These are phyloP conservation scores for Ichneumoninae sp. DNA, from an alignment of 2,888 invertebrate genomes.

Conservation along the genomic window DNA sequence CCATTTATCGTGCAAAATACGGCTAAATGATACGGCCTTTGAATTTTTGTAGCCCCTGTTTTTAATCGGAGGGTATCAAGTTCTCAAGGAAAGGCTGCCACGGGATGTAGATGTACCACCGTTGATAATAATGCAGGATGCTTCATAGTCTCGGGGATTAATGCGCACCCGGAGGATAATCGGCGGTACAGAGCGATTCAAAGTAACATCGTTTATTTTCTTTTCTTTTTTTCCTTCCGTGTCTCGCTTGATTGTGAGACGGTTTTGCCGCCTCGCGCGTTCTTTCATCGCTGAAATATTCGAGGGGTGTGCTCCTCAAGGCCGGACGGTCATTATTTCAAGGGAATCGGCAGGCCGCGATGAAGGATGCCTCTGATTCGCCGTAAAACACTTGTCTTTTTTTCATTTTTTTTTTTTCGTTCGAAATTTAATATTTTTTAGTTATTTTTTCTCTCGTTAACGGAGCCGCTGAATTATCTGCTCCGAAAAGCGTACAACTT, in stretches of 20 bases:
- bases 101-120: slow-evolving; percentile 1
- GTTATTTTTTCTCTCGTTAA: slow-evolving; percentile 1
- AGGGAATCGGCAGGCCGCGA: neutral
- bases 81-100: slow-evolving; percentile 1
- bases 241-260: neutral
- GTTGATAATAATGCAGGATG: slow-evolving; percentile 33
- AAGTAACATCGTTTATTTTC: neutral
- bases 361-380: slow-evolving; percentile 4
- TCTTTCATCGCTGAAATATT: slow-evolving; percentile 18
- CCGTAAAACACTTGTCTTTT: neutral
- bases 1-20: slow-evolving; percentile 24
- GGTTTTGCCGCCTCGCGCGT: neutral
- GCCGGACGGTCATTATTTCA: neutral
- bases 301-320: neutral
- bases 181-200: slow-evolving; percentile 19
- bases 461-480: neutral
- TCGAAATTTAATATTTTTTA: neutral
- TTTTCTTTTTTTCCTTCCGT: neutral
- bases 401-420: neutral
- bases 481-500: neutral
- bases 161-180: neutral
- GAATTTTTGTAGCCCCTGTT: slow-evolving; percentile 13
- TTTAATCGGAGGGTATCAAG: neutral
- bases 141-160: slow-evolving; percentile 25
- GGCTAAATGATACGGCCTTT: slow-evolving; percentile 15